These are phyloP conservation scores for Radopholus similis DNA, from an alignment of 1,140 invertebrate genomes.

Conservation along the genomic window DNA sequence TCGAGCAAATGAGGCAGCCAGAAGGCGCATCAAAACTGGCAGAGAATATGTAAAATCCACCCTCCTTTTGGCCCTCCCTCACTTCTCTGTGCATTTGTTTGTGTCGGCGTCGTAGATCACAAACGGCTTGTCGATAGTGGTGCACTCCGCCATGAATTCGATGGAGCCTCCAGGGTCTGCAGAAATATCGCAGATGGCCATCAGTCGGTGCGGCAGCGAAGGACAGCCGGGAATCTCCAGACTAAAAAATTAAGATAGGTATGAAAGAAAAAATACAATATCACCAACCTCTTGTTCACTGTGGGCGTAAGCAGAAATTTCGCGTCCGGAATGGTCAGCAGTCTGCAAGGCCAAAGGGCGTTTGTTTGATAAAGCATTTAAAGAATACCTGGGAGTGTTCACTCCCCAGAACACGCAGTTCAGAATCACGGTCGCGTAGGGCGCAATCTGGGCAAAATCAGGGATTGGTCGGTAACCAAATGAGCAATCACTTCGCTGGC, in stretches of 20 bases:
- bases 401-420: constrained; percentile 99
- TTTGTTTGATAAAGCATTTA: background rate
- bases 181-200: constrained; percentile 90
- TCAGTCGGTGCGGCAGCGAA: constrained; percentile 74
- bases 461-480: background rate
- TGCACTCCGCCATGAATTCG: constrained; percentile 99
- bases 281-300: constrained; percentile 67
- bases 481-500: constrained; percentile 73
- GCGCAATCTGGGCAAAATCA: constrained; percentile 74
- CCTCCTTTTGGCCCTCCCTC: background rate
- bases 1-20: constrained; percentile 94
- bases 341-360: background rate
- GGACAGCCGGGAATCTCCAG: constrained; percentile 70
- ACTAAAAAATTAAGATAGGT: constrained; percentile 3
- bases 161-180: constrained; percentile 98
- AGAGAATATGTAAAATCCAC: background rate
- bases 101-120: constrained; percentile 96
- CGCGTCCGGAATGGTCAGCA: constrained; percentile 80
- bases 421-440: constrained; percentile 90
- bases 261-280: constrained; percentile 75
- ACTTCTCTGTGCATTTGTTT: constrained; percentile 79
- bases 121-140: constrained; percentile 97
- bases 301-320: constrained; percentile 74
- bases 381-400: constrained; percentile 79
- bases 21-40: constrained; percentile 55